These are phyloP conservation scores for Haliaeetus leucogaster DNA, from an alignment of 2,113 vertebrate genomes.

Conservation along the genomic window DNA sequence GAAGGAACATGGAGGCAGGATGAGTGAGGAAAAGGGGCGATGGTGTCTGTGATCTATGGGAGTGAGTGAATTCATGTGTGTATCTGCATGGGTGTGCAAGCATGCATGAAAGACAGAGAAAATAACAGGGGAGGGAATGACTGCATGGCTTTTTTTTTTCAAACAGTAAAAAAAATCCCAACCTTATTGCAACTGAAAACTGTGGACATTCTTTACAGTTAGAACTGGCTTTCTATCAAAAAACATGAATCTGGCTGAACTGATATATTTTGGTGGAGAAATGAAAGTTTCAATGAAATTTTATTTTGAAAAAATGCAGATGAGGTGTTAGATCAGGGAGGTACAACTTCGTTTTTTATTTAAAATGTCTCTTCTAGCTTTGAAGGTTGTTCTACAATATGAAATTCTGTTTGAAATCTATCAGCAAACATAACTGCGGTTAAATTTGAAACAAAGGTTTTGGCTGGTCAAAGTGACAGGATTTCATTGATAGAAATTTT, in stretches of 20 bases:
- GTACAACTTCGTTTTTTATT: neutral
- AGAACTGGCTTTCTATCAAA: neutral
- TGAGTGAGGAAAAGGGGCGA: neutral
- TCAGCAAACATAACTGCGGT: neutral
- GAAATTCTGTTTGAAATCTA: neutral
- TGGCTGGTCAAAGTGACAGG: neutral
- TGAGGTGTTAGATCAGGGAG: neutral
- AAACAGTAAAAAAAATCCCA: neutral
- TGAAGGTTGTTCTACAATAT: neutral
- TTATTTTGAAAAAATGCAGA: neutral
- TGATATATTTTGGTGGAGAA: neutral
- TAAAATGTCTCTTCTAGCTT: neutral
- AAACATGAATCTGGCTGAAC: neutral
- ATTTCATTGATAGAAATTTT: neutral
- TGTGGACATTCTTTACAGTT: neutral
- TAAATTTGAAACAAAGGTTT: neutral
- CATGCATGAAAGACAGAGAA: fast-evolving
- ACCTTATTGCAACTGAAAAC: neutral
- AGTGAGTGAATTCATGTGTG: neutral
- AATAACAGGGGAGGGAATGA: neutral
- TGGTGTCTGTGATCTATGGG: neutral
- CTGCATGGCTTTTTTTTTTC: neutral
- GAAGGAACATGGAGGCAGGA: neutral
- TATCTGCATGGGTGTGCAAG: neutral
- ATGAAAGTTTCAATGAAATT: neutral